These are phyloP conservation scores for Chouioia cunea DNA, from an alignment of 2,888 invertebrate genomes.

Conservation along the genomic window DNA sequence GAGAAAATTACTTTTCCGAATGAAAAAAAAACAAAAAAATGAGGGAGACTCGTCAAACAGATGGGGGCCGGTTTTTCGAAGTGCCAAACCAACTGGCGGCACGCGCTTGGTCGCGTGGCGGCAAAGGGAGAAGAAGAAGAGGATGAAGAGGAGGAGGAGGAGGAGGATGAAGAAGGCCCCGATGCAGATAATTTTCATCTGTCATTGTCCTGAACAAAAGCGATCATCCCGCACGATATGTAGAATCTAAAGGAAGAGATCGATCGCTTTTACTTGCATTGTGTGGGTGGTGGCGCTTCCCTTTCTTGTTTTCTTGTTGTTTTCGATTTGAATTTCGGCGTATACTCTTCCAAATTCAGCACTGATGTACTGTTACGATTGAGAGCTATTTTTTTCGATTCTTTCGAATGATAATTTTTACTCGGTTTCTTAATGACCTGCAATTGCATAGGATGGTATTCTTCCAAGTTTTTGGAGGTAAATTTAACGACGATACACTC, in stretches of 20 bases:
- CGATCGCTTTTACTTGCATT: constrained; percentile 1
- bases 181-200: constrained; percentile 39
- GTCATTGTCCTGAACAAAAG: constrained; percentile 43
- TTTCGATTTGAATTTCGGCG: neutral
- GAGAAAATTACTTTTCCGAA: too few relatives aligned
- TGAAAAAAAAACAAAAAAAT: too few relatives aligned
- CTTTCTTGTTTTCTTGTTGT: too few relatives aligned
- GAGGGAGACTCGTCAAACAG: too few relatives aligned
- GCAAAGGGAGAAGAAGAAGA: neutral
- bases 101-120: constrained; percentile 1
- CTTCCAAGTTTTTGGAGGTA: too few relatives aligned
- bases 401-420: too few relatives aligned
- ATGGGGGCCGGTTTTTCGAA: constrained; percentile 24
- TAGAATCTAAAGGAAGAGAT: neutral
- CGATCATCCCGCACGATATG: neutral
- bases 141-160: neutral
- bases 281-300: constrained; percentile 10
- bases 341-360: constrained; percentile 8
- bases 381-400: too few relatives aligned
- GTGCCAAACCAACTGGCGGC: neutral
- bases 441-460: too few relatives aligned
- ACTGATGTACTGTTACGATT: too few relatives aligned
- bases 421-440: too few relatives aligned
- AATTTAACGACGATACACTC: too few relatives aligned
- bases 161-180: neutral